Base-by-base conservation (phyloP, 2,113 vertebrate species). In the Daboia siamensis region DNA sequence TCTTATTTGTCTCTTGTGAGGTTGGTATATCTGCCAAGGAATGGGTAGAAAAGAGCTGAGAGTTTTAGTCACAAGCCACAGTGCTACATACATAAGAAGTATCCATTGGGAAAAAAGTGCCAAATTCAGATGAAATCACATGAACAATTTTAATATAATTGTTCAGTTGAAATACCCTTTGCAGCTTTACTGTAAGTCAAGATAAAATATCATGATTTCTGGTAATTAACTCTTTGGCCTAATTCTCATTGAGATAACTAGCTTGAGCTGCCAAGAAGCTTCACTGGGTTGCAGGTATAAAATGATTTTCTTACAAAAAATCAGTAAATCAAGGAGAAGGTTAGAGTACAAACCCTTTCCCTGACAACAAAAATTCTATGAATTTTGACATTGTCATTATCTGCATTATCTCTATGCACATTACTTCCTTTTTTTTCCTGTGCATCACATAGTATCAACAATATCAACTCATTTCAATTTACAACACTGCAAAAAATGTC, bases 381-480 rank as follows among this genome's bases (percentile, higher is more conserved):
- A 23, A 44, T 59, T 59, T 89, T n/a, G 1, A 69, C 89, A 52
- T 51, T 23, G 5, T 20, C 95, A 94, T 93, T 80, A 61, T 94
- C 95, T 0, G 0, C 56, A 1, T 87, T 90, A 48, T 94, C 88
- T 93, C 9, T 92, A 20, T 39, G 59, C 33, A 8, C 8, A 13
- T 94, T 91, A 4, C 44, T 86, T 3, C 90, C 24, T n/a, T 57
- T 17, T 52, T 48, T 88, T 39, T 33, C 29, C 55, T 91, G 24
- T 88, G 94, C 92, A 86, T 92, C 54, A 93, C 15, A 94, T 26
- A 24, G 64, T 94, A 91, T 91, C 93, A 96, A 94, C 91, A 96
- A 93, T 95, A 96, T 90, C 92, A 96, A 96, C 52, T 95, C 11
- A 86, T 96, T 97, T 97, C 86, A 96, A 94, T 95, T 97, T 96